A percentile compares a stretch with the other conserved stretches of the same genome.
Evolutionary conservation across 2,888 invertebrate species (phyloP).

Genomic region (Alitta virens): DNA sequence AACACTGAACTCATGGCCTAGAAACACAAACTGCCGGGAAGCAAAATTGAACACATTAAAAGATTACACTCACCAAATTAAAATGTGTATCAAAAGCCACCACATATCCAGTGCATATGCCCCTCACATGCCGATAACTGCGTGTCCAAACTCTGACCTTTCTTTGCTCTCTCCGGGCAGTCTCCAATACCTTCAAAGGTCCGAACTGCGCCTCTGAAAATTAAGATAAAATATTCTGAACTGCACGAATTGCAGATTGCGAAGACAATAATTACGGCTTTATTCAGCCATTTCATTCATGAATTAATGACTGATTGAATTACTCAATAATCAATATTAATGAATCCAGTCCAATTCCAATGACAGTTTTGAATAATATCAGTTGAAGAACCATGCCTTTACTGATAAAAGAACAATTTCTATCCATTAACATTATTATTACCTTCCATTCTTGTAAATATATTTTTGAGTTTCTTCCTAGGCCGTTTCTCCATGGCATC

Average conservation of each 20-base stretch:
- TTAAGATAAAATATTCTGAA: neutral
- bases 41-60: no score
- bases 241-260: no score
- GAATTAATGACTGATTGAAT: no score
- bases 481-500: neutral
- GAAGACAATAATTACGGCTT: no score
- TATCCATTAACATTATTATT: no score
- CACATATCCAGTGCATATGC: slow-evolving; percentile 75
- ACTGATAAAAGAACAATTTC: no score
- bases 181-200: slow-evolving; percentile 42
- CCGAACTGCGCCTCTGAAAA: slow-evolving; percentile 27
- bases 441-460: slow-evolving; percentile 22
- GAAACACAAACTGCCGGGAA: no score
- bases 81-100: slow-evolving; percentile 90
- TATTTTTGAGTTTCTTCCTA: slow-evolving; percentile 9
- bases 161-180: slow-evolving; percentile 42
- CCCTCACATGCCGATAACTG: slow-evolving; percentile 70
- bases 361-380: no score
- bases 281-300: no score
- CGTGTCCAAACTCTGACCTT: slow-evolving; percentile 71
- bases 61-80: slow-evolving; percentile 73
- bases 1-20: no score
- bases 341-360: neutral
- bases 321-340: neutral
- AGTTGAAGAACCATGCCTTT: no score